Evolutionary conservation across 2,797 vertebrate species (phyloP).

Genomic region (Microcaecilia unicolor): DNA sequence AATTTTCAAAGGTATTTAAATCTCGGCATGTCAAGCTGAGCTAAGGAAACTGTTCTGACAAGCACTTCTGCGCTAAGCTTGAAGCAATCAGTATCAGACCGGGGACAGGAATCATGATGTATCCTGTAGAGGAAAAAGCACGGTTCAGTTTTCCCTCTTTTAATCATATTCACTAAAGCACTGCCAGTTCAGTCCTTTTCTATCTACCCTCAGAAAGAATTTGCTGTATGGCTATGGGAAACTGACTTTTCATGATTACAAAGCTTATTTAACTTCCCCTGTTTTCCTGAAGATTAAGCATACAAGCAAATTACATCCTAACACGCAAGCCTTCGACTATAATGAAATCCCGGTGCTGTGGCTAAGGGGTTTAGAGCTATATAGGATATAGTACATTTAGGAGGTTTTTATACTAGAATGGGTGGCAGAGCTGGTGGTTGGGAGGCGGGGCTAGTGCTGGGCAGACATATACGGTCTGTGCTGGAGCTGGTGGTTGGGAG

Average conservation of each 20-base stretch:
- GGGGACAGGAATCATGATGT: conserved; percentile 66
- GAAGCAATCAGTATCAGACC: conserved; percentile 68
- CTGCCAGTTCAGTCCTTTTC: conserved; percentile 54
- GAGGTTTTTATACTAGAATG: too few species aligned
- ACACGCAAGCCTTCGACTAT: conserved; percentile 29
- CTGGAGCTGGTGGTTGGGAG: too few species aligned
- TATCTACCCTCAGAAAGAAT: conserved; percentile 47
- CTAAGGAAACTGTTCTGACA: conserved; percentile 63
- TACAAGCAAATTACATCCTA: conserved; percentile 24
- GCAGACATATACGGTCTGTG: too few species aligned
- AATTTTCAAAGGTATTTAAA: conserved; percentile 42
- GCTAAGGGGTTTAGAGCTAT: too few species aligned
- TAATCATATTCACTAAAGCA: conserved; percentile 61
- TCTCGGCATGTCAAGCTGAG: conserved; percentile 52
- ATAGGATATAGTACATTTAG: too few species aligned
- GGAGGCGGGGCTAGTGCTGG: too few species aligned
- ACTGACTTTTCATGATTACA: conserved; percentile 37
- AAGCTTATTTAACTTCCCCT: conserved; percentile 27
- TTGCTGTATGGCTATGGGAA: conserved; percentile 24
- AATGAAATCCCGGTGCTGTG: too few species aligned
- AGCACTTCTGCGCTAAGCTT: conserved; percentile 59
- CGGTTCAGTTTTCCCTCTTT: conserved; percentile 56
- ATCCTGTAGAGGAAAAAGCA: conserved; percentile 71
- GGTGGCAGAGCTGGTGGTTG: too few species aligned
- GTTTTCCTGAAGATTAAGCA: conserved; percentile 45